Evolutionary conservation across 2,113 vertebrate genomes (phyloP).

Genomic region (Cinclus mexicanus): DNA sequence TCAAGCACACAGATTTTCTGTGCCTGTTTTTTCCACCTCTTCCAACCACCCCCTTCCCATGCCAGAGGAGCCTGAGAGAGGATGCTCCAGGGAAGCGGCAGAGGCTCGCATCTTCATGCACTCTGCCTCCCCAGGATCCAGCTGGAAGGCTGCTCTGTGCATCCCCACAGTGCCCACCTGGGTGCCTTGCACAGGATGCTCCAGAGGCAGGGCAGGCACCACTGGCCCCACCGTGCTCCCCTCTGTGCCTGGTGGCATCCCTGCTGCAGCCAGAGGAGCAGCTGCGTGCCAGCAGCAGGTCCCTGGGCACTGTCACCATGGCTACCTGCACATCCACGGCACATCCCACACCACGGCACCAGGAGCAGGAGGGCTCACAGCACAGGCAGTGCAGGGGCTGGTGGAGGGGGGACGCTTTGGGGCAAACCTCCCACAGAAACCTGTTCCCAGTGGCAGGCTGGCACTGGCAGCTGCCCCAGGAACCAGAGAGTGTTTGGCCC

Average conservation of each 20-base stretch:
- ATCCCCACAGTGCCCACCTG: rapidly evolving
- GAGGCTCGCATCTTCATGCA: rapidly evolving
- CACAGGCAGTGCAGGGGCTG: neutral
- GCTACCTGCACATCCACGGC: neutral
- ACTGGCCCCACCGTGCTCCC: rapidly evolving
- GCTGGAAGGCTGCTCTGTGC: neutral
- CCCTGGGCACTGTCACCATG: neutral
- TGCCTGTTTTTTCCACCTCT: neutral
- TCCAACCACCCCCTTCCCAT: neutral
- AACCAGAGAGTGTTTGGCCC: rapidly evolving
- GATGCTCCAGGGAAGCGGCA: neutral
- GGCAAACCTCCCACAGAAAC: neutral
- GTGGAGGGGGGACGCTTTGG: rapidly evolving
- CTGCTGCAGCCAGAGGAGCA: neutral
- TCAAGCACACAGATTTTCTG: neutral
- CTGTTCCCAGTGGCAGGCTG: neutral
- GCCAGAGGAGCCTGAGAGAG: rapidly evolving
- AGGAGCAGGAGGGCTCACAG: too few species aligned
- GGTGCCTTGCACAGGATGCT: neutral
- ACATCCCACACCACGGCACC: rapidly evolving
- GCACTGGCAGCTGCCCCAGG: neutral
- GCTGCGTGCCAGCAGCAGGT: neutral
- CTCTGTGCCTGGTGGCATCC: neutral
- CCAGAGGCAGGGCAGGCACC: neutral
- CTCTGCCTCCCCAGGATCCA: rapidly evolving